A percentile compares a stretch with the other conserved stretches of the same genome.
Conservation (phyloP, 2,888 invertebrate genomes). For the Lasioglossum villosulum region DNA sequence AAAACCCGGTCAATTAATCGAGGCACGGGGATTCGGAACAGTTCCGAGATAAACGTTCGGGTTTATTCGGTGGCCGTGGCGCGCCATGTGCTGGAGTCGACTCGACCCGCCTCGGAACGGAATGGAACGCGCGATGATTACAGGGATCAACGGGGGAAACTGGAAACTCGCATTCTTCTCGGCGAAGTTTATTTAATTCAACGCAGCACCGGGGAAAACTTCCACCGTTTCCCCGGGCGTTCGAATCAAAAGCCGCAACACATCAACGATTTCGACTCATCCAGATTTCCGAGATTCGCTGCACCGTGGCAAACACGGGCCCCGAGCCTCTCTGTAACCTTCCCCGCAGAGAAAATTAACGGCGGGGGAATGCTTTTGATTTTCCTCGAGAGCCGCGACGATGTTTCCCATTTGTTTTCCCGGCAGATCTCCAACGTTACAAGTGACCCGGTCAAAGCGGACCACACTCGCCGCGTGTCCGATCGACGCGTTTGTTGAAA, state of each 20-base stretch:
- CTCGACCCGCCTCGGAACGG: background rate
- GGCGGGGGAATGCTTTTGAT: conserved; percentile 35
- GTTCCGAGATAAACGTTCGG: conserved; percentile 45
- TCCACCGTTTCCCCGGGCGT: background rate
- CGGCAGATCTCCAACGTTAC: conserved; percentile 9
- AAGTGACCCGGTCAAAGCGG: conserved; percentile 1
- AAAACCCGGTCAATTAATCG: conserved; percentile 53
- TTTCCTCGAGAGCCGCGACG: conserved; percentile 5
- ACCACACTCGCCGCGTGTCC: background rate
- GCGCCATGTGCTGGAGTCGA: conserved; percentile 2
- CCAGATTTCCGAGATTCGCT: conserved; percentile 22
- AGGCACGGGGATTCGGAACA: conserved; percentile 22
- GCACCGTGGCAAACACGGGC: conserved; percentile 1
- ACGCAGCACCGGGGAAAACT: background rate
- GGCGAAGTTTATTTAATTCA: conserved; percentile 26
- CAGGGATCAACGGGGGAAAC: conserved; percentile 3
- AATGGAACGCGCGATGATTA: conserved; percentile 29
- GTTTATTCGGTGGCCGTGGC: conserved; percentile 5
- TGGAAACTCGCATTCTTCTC: conserved; percentile 10
- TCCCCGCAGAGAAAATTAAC: conserved; percentile 27
- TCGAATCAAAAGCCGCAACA: conserved; percentile 12
- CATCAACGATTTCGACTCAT: conserved; percentile 7
- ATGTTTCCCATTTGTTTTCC: conserved; percentile 20
- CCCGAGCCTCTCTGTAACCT: background rate
- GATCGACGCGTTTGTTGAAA: background rate